A percentile compares a stretch with the other conserved stretches of the same genome.
Evolutionary conservation across 2,888 invertebrate species (phyloP).

Genomic region (Mimas tiliae): DNA sequence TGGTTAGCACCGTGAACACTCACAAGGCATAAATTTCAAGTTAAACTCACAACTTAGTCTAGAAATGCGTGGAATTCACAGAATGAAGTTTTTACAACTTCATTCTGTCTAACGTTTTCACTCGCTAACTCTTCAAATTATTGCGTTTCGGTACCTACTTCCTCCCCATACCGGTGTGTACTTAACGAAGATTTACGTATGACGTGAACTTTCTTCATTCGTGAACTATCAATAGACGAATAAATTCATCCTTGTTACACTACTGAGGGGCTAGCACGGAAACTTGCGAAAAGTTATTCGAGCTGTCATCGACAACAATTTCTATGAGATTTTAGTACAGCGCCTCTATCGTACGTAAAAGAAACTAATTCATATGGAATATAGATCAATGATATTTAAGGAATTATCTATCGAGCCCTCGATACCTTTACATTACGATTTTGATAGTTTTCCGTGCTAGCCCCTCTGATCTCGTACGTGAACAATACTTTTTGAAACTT

Average conservation of each 20-base stretch:
- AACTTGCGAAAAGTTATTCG: no score
- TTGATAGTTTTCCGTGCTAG: no score
- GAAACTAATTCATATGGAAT: no score
- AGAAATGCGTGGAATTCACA: constrained; percentile 70
- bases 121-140: constrained; percentile 71
- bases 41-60: constrained; percentile 70
- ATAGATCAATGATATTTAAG: no score
- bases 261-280: no score
- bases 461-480: no score
- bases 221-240: constrained; percentile 30
- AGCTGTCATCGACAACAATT: no score
- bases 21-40: constrained; percentile 75
- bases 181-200: constrained; percentile 59
- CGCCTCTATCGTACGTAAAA: no score
- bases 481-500: not conserved
- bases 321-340: no score
- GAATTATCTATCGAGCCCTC: no score
- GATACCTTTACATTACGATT: no score
- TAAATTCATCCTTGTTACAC: not conserved
- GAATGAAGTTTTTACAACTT: constrained; percentile 75
- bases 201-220: constrained; percentile 34
- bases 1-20: constrained; percentile 70
- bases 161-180: constrained; percentile 53
- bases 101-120: constrained; percentile 61
- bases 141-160: constrained; percentile 59